phyloP scores from a whole-genome alignment of 2,113 vertebrate genomes.

The sheep (Ovis aries) region DNA sequence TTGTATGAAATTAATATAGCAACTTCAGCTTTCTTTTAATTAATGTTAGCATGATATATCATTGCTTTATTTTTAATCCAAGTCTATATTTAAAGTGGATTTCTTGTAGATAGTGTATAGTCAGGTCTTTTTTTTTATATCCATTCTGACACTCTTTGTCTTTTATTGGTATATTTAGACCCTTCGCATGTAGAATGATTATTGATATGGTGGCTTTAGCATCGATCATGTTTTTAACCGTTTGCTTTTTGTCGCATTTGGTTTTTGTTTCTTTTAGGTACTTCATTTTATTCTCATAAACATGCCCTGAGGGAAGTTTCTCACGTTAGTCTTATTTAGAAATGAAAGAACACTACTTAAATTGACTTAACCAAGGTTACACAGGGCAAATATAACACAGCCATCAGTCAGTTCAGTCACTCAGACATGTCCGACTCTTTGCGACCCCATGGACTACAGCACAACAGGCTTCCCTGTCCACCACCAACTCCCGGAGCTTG shows the following conservation, averaged over 20 bases:
- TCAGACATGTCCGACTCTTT: neutral
- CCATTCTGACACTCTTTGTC: neutral
- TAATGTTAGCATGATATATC: neutral
- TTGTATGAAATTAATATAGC: neutral
- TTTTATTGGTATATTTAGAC: neutral
- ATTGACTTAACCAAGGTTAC: neutral
- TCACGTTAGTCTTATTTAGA: neutral
- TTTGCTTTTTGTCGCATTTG: slow-evolving; percentile 4
- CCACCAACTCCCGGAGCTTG: neutral
- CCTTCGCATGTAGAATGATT: slow-evolving; percentile 19
- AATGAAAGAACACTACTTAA: neutral
- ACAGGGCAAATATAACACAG: neutral
- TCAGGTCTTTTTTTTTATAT: neutral
- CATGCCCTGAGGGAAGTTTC: neutral
- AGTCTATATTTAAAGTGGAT: neutral
- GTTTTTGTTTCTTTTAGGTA: neutral
- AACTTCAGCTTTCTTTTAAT: neutral
- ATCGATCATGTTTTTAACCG: neutral
- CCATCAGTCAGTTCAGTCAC: neutral
- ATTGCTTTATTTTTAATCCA: neutral
- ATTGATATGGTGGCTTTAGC: neutral
- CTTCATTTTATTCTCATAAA: neutral
- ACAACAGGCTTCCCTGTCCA: neutral
- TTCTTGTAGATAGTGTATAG: neutral
- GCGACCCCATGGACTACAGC: neutral